A percentile compares a stretch with the other conserved stretches of the same genome.
These are phyloP conservation scores for Macrophya alboannulata DNA, from an alignment of 2,888 invertebrate species.

Conservation along the genomic window DNA sequence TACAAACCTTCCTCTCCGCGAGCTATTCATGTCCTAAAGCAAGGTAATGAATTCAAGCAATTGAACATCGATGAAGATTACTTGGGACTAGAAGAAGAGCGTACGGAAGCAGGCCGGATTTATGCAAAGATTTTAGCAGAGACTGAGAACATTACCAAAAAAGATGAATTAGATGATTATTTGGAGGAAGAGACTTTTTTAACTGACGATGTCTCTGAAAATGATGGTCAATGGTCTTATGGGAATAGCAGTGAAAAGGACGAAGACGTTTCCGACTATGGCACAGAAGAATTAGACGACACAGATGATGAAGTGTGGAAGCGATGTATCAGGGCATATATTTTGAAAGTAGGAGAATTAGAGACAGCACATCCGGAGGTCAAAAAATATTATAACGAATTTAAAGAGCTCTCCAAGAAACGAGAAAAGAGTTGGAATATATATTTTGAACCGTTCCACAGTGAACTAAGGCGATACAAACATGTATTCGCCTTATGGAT, in stretches of 20 bases:
- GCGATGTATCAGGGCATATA: neutral
- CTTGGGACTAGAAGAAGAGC: conserved; percentile 57
- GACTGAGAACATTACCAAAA: conserved; percentile 53
- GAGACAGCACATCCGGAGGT: conserved; percentile 22
- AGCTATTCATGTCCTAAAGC: conserved; percentile 51
- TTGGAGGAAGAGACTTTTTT: conserved; percentile 44
- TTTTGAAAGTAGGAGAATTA: neutral
- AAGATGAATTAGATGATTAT: conserved; percentile 59
- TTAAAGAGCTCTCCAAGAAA: conserved; percentile 32
- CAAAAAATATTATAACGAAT: conserved; percentile 56
- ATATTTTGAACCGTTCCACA: conserved; percentile 57
- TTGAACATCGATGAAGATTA: conserved; percentile 59
- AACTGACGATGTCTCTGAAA: neutral
- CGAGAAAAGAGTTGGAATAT: conserved; percentile 48
- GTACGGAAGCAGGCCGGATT: conserved; percentile 48
- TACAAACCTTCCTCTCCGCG: conserved; percentile 59
- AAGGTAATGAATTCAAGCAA: conserved; percentile 52
- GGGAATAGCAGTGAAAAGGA: neutral
- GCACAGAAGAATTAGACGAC: neutral
- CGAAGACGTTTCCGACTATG: neutral
- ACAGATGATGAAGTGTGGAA: neutral
- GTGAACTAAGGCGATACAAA: conserved; percentile 53
- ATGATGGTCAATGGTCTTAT: neutral
- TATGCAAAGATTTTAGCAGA: conserved; percentile 57
- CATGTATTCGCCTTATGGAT: conserved; percentile 58